phyloP scores from a whole-genome alignment of 2,113 vertebrate genomes.

The Plotosus lineatus region DNA sequence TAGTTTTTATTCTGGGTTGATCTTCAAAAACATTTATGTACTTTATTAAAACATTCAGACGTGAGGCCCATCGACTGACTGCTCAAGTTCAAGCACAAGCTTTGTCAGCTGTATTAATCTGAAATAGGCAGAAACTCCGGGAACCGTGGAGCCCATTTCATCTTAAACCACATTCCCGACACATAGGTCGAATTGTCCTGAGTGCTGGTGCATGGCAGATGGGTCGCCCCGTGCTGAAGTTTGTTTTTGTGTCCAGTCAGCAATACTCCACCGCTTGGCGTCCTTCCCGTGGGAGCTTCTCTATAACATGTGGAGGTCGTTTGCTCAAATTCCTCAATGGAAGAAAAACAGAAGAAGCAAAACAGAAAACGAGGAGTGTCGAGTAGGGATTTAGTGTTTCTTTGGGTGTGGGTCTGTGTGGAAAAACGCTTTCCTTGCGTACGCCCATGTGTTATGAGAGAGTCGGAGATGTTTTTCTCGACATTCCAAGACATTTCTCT shows the following conservation, averaged over 20 bases:
- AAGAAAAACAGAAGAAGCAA: conserved; percentile 51
- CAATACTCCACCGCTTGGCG: conserved; percentile 62
- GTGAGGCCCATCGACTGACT: background rate
- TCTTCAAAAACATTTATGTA: background rate
- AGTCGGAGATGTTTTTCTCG: background rate
- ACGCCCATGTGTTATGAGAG: background rate
- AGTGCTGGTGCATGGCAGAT: conserved; percentile 54
- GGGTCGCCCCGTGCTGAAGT: conserved; percentile 64
- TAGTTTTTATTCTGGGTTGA: background rate
- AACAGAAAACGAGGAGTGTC: conserved; percentile 9
- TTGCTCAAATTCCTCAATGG: conserved; percentile 63
- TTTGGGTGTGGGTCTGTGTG: conserved; percentile 39
- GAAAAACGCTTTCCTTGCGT: conserved; percentile 36
- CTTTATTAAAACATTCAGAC: background rate
- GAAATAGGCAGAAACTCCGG: background rate
- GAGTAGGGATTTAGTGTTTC: conserved; percentile 53
- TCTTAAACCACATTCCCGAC: background rate
- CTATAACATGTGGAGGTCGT: conserved; percentile 69
- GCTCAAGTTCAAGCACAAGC: background rate
- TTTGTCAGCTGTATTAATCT: background rate
- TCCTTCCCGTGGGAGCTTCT: conserved; percentile 63
- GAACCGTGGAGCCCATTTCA: background rate
- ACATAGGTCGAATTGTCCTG: background rate
- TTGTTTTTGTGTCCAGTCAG: conserved; percentile 68
- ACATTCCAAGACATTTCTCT: background rate